phyloP scores from a whole-genome alignment of 2,797 vertebrate species.

The Hybognathus amarus region DNA sequence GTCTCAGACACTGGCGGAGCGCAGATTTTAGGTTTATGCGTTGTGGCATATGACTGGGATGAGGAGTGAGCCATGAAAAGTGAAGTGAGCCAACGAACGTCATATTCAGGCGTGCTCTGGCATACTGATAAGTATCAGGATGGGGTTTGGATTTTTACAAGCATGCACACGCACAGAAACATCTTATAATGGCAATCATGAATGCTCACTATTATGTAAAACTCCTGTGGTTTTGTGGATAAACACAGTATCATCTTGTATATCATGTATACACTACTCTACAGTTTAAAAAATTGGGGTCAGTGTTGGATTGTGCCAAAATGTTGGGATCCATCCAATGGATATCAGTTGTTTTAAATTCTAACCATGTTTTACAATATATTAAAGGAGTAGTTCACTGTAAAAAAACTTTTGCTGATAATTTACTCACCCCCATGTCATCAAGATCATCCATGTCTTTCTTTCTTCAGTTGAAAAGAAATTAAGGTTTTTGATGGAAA shows the following conservation, averaged over 20 bases:
- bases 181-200: neutral
- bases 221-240: neutral
- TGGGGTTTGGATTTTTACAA: constrained; percentile 1
- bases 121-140: constrained; percentile 21
- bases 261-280: neutral
- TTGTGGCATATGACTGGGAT: constrained; percentile 37
- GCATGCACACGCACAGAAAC: neutral
- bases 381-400: neutral
- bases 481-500: no score
- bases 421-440: no score
- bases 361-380: neutral
- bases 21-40: constrained; percentile 41
- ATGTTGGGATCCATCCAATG: neutral
- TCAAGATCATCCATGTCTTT: no score
- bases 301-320: neutral
- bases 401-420: no score
- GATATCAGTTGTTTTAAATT: neutral
- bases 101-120: neutral
- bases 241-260: neutral
- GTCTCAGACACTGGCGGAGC: constrained; percentile 45
- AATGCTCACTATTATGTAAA: neutral
- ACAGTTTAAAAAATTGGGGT: neutral
- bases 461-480: no score
- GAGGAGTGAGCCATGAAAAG: constrained; percentile 34
- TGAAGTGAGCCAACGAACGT: constrained; percentile 30